Evolutionary conservation across 2,797 vertebrate genomes (phyloP).

Genomic region (Perodicticus potto): DNA sequence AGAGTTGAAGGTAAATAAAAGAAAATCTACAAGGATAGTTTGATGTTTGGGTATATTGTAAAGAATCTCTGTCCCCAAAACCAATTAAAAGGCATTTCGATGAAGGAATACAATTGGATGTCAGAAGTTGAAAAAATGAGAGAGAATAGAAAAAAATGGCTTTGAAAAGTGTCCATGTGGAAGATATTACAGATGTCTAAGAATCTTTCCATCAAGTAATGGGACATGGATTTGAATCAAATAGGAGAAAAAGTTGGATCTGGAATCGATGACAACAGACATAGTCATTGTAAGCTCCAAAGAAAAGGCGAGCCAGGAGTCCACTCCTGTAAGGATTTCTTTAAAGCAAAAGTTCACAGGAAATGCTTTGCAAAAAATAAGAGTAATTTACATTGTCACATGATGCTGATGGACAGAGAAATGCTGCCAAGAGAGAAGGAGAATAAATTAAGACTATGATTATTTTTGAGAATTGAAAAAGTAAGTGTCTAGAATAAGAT

Average conservation of each 20-base stretch:
- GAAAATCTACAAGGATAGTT: background rate
- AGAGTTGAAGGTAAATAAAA: background rate
- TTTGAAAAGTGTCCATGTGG: background rate
- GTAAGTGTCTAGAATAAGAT: background rate
- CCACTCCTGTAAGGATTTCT: background rate
- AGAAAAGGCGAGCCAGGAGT: background rate
- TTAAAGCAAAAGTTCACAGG: background rate
- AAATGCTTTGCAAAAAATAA: background rate
- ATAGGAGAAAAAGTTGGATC: background rate
- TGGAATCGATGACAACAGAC: slow-evolving; percentile 19
- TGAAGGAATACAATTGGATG: background rate
- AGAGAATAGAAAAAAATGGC: background rate
- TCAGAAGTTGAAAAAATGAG: background rate
- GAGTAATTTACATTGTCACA: slow-evolving; percentile 11
- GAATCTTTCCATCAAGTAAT: background rate
- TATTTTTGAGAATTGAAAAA: slow-evolving; percentile 10
- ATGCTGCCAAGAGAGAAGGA: background rate
- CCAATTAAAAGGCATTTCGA: slow-evolving; percentile 27
- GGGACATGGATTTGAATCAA: background rate
- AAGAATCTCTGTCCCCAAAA: background rate
- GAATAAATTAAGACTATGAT: background rate
- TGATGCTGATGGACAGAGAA: background rate
- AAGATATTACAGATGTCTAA: background rate
- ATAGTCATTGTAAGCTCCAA: background rate
- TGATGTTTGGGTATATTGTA: background rate